Evolutionary conservation across 2,888 invertebrate genomes (phyloP), one percentile per base, ranked within the genome.

Genomic region (Arge pagana): DNA sequence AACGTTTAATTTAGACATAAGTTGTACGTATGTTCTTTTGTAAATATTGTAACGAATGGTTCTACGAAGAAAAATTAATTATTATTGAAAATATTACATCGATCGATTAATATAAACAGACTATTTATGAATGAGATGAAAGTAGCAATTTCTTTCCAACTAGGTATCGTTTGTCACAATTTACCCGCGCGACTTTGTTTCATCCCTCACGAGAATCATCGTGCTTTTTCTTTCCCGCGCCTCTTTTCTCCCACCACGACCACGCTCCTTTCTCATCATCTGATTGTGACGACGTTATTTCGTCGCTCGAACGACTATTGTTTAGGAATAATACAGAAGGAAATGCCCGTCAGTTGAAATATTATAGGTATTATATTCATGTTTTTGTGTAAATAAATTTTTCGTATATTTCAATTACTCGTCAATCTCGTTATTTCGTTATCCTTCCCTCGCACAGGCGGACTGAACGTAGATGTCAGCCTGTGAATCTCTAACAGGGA

Each of bases 381-480:
- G 70, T 72, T 73, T 72, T 70, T 71, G 71, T 73, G 72, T 73
- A 73, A 72, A 73, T 73, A 73, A 72, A 73, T 72, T 70, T 73
- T 73, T 73, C 67, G 71, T 72, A 73, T 72, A 73, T 73, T 73
- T 73, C 70, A 73, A 68, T 54, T 53, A 63, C 18, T 31, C 13
- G 33, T 43, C 35, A 26, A 19, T 4, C 30, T 23, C 2, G 8
- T 50, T 21, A 23, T 18, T 48, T 15, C 31, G 19, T 18, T 4
- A 18, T 30, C 16, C 30, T 16, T 6, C 10, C n/a, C 5, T 2
- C n/a, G n/a, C n/a, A n/a, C n/a, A n/a, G n/a, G n/a, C n/a, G n/a
- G n/a, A n/a, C n/a, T n/a, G n/a, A n/a, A n/a, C n/a, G n/a, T n/a
- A n/a, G n/a, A n/a, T n/a, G n/a, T n/a, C n/a, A n/a, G n/a, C n/a